Base-by-base conservation (phyloP, 2,113 vertebrate species). In the Chaetodon trifascialis region DNA sequence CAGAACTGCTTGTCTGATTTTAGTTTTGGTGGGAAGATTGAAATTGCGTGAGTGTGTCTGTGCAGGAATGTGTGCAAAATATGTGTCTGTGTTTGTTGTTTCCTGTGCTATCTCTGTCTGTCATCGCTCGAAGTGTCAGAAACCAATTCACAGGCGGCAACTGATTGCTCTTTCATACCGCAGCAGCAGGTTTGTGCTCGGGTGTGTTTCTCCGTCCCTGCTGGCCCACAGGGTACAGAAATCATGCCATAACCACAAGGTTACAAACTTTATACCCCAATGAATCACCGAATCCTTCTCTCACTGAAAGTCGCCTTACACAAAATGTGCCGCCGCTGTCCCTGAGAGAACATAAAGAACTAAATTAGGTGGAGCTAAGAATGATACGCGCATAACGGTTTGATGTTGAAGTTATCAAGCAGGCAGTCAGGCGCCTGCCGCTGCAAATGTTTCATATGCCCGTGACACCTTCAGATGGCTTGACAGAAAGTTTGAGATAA, bases 231-330 rank as follows among this genome's bases (percentile, higher is more conserved):
- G 83, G 84, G 21, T 2, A 66, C 63, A 86, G 38, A 83, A 81
- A 89, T 83, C 67, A 63, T 73, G 58, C 65, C 74, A 54, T 79
- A 86, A 89, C 84, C 25, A 69, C 83, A 88, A 89, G 84, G 84
- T 90, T 87, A 79, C 71, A 83, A 51, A 71, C 88, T 56, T 76
- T 66, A 85, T 47, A 62, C 84, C 47, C 68, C 58, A 25, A 84
- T 87, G 87, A 84, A 76, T 86, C 83, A 55, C 56, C 16, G 5
- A 75, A 76, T 14, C n/a, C 58, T 47, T 73, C 52, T 71, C 67
- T 88, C 19, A 49, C 49, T 52, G 52, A 77, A 55, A 81, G 76
- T 52, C 59, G 55, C 15, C 12, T 3, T 5, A 5, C 63, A 73
- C 30, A 11, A 25, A 25, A 70, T 67, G 47, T 63, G 25, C 67